phyloP scores from a whole-genome alignment of 2,888 invertebrate species.

The Blastobasis adustella region DNA sequence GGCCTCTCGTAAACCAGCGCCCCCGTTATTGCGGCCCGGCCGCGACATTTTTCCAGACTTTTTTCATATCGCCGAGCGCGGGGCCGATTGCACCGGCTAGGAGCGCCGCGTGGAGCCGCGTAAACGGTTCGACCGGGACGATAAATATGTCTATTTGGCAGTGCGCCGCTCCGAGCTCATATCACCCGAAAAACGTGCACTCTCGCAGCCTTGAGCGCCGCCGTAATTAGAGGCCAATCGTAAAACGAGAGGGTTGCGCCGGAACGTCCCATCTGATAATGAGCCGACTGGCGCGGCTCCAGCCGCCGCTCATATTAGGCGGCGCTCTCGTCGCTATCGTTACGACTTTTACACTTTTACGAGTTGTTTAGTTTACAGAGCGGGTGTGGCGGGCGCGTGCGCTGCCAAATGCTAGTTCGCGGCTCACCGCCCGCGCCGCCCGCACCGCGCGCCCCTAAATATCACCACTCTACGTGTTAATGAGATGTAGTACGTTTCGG shows the following conservation, averaged over 20 bases:
- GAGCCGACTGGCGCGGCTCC: conserved; percentile 69
- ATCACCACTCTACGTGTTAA: conserved; percentile 58
- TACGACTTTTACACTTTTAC: conserved; percentile 74
- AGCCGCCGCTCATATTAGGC: conserved; percentile 68
- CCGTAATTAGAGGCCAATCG: conserved; percentile 73
- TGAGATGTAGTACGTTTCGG: conserved; percentile 60
- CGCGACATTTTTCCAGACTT: conserved; percentile 57
- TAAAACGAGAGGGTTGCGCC: conserved; percentile 70
- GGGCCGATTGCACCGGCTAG: conserved; percentile 37
- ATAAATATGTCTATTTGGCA: conserved; percentile 70
- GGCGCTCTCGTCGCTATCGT: conserved; percentile 61
- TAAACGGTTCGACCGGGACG: conserved; percentile 55
- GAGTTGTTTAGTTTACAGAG: conserved; percentile 70
- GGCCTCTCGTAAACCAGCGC: conserved; percentile 65
- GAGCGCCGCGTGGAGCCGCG: conserved; percentile 43
- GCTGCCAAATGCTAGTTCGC: conserved; percentile 72
- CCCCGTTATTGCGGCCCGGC: conserved; percentile 59
- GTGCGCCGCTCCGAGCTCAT: conserved; percentile 39
- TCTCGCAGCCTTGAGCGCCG: conserved; percentile 60
- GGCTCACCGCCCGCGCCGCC: conserved; percentile 64
- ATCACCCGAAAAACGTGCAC: conserved; percentile 53
- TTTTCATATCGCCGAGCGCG: conserved; percentile 60
- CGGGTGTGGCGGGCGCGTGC: conserved; percentile 49
- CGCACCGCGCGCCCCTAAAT: conserved; percentile 36
- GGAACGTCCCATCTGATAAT: conserved; percentile 72